Conservation (phyloP, 2,888 invertebrate genomes). For the Lepidocyrtoides sp. region DNA sequence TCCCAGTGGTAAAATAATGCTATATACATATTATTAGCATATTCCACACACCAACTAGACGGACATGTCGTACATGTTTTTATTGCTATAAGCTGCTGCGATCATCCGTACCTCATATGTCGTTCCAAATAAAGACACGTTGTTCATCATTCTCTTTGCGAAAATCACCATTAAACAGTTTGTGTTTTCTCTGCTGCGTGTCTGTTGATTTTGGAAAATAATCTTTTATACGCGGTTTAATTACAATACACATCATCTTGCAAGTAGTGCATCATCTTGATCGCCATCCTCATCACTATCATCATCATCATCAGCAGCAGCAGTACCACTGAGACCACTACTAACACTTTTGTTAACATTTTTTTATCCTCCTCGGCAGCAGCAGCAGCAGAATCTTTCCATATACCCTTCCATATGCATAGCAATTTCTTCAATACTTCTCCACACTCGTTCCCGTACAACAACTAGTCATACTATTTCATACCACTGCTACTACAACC, state of each 20-base stretch:
- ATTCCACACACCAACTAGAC: neutral
- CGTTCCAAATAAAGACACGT: neutral
- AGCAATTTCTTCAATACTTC: conserved; percentile 61
- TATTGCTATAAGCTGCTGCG: neutral
- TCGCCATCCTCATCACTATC: neutral
- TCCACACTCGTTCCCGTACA: conserved; percentile 54
- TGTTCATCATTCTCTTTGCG: neutral
- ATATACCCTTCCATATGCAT: conserved; percentile 70
- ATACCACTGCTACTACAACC: neutral
- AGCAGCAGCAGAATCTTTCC: conserved; percentile 40
- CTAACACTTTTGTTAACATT: conserved; percentile 1
- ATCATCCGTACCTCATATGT: neutral
- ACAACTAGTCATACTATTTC: conserved; percentile 36
- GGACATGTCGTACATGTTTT: no score
- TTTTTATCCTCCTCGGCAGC: neutral
- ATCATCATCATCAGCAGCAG: conserved; percentile 8
- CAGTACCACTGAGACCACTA: neutral
- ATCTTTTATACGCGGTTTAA: conserved; percentile 2
- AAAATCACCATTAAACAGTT: neutral
- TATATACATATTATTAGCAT: neutral
- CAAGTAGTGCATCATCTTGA: conserved; percentile 36
- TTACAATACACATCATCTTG: conserved; percentile 16
- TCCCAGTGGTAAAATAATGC: neutral
- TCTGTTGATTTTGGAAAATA: conserved; percentile 18
- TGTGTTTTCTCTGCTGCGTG: neutral